Conservation (phyloP, 2,113 vertebrate genomes). For the Elgaria multicarinata region DNA sequence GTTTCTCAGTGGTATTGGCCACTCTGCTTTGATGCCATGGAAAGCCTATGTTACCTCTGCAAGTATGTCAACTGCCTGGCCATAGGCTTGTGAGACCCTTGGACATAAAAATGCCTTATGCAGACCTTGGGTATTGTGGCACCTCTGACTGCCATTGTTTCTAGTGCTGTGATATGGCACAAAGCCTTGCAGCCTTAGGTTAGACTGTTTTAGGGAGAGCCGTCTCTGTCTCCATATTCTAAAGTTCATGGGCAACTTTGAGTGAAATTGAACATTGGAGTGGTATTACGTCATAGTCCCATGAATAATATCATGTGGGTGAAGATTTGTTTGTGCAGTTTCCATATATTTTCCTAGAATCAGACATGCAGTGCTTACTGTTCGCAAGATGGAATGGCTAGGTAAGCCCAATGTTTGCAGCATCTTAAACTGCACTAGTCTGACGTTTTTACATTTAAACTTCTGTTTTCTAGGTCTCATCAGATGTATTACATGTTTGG, state of each 20-base stretch:
- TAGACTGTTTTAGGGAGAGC: too few relatives aligned
- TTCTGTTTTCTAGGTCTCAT: conserved; percentile 87
- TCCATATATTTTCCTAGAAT: neutral
- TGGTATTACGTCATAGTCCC: neutral
- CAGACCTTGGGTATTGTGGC: neutral
- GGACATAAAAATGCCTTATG: neutral
- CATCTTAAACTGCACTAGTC: neutral
- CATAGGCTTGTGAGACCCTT: neutral
- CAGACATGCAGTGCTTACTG: neutral
- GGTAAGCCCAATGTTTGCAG: neutral
- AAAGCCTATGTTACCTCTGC: neutral
- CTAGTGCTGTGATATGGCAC: neutral
- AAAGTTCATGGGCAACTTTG: neutral
- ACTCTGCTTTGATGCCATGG: neutral
- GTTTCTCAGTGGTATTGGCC: neutral
- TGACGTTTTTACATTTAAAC: conserved; percentile 1
- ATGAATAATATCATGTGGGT: neutral
- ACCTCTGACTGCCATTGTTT: neutral
- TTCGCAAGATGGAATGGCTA: neutral
- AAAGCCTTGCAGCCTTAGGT: neutral
- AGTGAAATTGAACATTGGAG: neutral
- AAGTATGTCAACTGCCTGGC: neutral
- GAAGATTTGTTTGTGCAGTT: neutral
- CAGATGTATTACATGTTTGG: conserved; percentile 99
- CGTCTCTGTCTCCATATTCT: neutral